Base-by-base conservation (phyloP, 2,888 invertebrate species). In the Sinohyriopsis cumingii region DNA sequence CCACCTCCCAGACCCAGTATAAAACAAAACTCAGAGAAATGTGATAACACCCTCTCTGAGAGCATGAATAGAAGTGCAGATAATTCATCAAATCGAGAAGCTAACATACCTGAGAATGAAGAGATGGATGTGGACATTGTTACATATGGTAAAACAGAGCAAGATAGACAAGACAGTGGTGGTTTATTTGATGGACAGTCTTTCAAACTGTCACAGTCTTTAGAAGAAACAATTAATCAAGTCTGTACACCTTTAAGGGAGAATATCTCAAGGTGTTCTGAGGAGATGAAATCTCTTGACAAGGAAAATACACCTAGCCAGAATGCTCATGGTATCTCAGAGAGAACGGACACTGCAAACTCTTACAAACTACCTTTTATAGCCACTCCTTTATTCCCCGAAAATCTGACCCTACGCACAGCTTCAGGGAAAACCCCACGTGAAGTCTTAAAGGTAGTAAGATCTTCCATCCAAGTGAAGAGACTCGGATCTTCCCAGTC, bases 401-500 rank as follows among this genome's bases (percentile, higher is more conserved):
- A 78, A 33, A 70, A 66, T 54, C 59, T 76, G 5, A 62, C 66
- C 25, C 61, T 82, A 33, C 73, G 82, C 63, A 83, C 83, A n/a
- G 77, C 82, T 20, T 68, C 73, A 25, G 82, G 82, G 12, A 77
- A 82, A 72, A 84, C 83, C 3, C 84, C 85, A 12, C 68, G 81
- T 33, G 74, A 81, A 55, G 65, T 82, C 1, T 60, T 80, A 15
- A 78, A 71, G 45, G 73, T 76, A 25, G 76, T 78, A 12, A 74
- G 83, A 45, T 83, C 84, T 15, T 86, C 86, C 1, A 69, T 82
- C 12, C 86, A 86, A 67, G 79, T 85, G 24, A 87, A 87, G 68
- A 77, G 87, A 64, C 80, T 86, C 22, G 75, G 75, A 57, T 78
- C 82, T n/a, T 83, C 86, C 15, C 78, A 73, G 0, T 81, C 80